phyloP scores from a whole-genome alignment of 2,888 invertebrate genomes.

The Lithosia quadra region DNA sequence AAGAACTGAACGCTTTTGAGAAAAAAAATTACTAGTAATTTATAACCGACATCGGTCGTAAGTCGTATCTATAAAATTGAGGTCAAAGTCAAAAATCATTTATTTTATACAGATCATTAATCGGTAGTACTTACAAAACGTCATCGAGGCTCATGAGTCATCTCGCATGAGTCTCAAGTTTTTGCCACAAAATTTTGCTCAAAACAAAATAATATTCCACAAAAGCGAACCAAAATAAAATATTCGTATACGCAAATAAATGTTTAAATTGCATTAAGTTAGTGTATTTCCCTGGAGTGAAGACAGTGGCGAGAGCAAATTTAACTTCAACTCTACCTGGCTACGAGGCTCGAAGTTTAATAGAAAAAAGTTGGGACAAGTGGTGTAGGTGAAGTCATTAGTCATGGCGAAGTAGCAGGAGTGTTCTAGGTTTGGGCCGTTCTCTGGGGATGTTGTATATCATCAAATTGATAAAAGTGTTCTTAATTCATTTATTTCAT shows the following conservation, averaged over 20 bases:
- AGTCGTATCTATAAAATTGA: no score
- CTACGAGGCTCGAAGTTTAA: constrained; percentile 50
- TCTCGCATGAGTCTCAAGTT: not conserved
- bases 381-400: constrained; percentile 59
- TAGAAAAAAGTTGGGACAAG: constrained; percentile 63
- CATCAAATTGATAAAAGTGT: not conserved
- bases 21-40: no score
- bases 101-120: no score
- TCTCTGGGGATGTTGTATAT: constrained; percentile 11
- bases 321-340: constrained; percentile 58
- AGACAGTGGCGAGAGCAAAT: constrained; percentile 50
- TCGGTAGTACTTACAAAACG: no score
- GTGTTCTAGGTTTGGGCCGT: not conserved
- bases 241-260: constrained; percentile 46
- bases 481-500: no score
- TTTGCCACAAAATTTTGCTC: not conserved
- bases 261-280: constrained; percentile 57
- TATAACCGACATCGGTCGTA: no score
- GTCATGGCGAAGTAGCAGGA: constrained; percentile 56
- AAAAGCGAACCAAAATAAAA: constrained; percentile 12
- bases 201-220: not conserved
- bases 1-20: no score
- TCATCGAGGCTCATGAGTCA: no score
- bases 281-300: constrained; percentile 49
- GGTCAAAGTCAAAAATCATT: no score